phyloP scores from a whole-genome alignment of 2,888 invertebrate species.

The Plebejus argus region DNA sequence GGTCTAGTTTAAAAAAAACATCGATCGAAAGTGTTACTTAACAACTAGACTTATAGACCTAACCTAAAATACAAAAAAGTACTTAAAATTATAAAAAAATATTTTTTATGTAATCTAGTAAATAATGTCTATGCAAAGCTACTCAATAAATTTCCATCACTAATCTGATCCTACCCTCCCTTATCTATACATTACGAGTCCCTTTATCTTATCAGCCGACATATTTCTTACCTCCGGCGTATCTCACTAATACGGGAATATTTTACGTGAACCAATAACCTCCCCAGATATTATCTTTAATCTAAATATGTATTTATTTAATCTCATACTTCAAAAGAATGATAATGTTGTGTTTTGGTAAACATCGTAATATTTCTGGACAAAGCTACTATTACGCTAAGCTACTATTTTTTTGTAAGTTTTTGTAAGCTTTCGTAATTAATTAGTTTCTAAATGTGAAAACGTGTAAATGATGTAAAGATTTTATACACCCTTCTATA shows the following conservation, averaged over 20 bases:
- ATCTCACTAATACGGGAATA: conserved; percentile 9
- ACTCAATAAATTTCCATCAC: not conserved
- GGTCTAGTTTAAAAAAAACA: no score
- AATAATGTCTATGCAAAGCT: not conserved
- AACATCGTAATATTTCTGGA: not conserved
- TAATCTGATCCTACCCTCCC: not conserved
- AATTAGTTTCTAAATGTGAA: no score
- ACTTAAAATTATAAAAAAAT: no score
- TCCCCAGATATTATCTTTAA: not conserved
- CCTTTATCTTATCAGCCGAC: not conserved
- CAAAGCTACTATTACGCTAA: no score
- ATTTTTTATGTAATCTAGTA: not conserved
- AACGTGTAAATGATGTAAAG: no score
- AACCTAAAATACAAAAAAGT: no score
- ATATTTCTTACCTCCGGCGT: conserved; percentile 2
- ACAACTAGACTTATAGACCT: no score
- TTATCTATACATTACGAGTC: not conserved
- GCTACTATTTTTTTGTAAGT: no score
- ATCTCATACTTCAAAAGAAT: not conserved
- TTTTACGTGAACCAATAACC: conserved; percentile 18
- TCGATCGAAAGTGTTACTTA: no score
- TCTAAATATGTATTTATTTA: not conserved
- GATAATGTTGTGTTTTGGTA: not conserved
- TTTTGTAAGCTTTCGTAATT: no score
- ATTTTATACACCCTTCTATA: no score